Evolutionary conservation across 2,888 invertebrate genomes (phyloP), one percentile per base, ranked within the genome.

Genomic region (Torymus aiolomorphi): DNA sequence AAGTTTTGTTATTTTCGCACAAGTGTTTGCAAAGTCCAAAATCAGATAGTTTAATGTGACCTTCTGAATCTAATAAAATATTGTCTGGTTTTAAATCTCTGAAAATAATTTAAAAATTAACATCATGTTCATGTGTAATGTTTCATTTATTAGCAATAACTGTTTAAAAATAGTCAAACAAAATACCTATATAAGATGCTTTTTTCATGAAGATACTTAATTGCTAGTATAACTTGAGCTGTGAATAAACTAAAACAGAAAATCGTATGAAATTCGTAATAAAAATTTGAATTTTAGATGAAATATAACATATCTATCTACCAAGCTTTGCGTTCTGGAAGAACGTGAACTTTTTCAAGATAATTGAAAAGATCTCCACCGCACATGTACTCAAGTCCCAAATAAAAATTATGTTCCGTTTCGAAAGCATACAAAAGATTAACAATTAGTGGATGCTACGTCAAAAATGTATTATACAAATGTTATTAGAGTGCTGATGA

Each of bases 61-160:
- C 98, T 91, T 96, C 95, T 83, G 95, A 94, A 92, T 99, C 99
- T 84, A 99, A 92, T 75, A 99, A 92, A 84, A 99, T 97, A 93
- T 99, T 99, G 92, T 99, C 99, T 82, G 99, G 99, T 91, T 99
- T 99, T 87, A 99, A 93, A 92, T 99, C 99, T 91, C 97, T 94
- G 75, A 16, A 69, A 49, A 56, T 14, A 56, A 65, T 65, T 24
- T 16, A 2, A 10, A 49, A n/a, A n/a, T n/a, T n/a, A n/a, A n/a
- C n/a, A n/a, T n/a, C n/a, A n/a, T n/a, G n/a, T n/a, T n/a, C n/a
- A n/a, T n/a, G n/a, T n/a, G n/a, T n/a, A n/a, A n/a, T n/a, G n/a
- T n/a, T n/a, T n/a, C n/a, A n/a, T n/a, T n/a, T n/a, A n/a, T n/a
- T n/a, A n/a, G n/a, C n/a, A n/a, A n/a, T n/a, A n/a, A n/a, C n/a